These are phyloP conservation scores for Tenthredo notha DNA, from an alignment of 2,888 invertebrate genomes.

Conservation along the genomic window DNA sequence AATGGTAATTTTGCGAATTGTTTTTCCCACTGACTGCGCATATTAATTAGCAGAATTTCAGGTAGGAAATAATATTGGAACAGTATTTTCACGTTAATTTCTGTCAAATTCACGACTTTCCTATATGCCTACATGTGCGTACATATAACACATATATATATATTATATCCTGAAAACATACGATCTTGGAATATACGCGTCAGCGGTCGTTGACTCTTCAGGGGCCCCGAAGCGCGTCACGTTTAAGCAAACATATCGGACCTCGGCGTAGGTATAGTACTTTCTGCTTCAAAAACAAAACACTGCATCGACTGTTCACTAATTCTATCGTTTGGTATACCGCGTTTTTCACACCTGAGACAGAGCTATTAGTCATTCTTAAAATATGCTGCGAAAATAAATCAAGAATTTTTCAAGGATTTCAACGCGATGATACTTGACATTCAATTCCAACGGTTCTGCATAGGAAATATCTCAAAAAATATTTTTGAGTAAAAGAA, in stretches of 20 bases:
- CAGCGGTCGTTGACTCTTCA: slow-evolving; percentile 44
- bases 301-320: slow-evolving; percentile 38
- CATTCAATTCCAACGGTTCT: too few species aligned
- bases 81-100: neutral
- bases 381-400: neutral
- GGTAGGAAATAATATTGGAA: neutral
- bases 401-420: slow-evolving; percentile 26
- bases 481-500: too few species aligned
- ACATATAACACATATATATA: neutral
- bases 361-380: slow-evolving; percentile 36
- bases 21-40: neutral
- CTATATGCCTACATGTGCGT: neutral
- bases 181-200: neutral
- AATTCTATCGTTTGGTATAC: neutral
- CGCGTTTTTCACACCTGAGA: slow-evolving; percentile 12
- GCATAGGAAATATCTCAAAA: too few species aligned
- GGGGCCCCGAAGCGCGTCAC: slow-evolving; percentile 47
- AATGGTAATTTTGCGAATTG: neutral
- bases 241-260: slow-evolving; percentile 52
- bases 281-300: slow-evolving; percentile 42
- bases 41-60: neutral
- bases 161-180: neutral
- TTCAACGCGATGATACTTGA: neutral
- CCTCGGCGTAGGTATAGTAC: slow-evolving; percentile 14
- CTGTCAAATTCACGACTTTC: neutral